Evolutionary conservation across 2,797 vertebrate species (phyloP), one percentile per base, ranked within the genome.

Genomic region (Tauraco hartlaubi): DNA sequence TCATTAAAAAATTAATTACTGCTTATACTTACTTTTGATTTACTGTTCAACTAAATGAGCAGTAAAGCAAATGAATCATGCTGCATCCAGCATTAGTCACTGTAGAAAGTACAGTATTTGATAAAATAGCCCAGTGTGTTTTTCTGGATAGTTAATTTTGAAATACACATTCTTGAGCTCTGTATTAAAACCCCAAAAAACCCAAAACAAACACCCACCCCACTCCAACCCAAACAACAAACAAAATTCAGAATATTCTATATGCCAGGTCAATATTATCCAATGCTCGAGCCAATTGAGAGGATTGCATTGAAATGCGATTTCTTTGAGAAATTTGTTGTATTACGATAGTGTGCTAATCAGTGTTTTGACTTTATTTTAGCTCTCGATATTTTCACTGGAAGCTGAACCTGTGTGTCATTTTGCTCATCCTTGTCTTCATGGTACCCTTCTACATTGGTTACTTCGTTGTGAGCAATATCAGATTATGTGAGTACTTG

Each of bases 401-500:
- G 99, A 99, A 99, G 97, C 97, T 99, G 95, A 99, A 99, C 97
- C 97, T 99, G 33, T 99, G 99, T 81, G 99, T 99, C 63, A 99
- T 99, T 97, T 97, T 99, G 81, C 98, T 99, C 95, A 99, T 99
- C 87, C 98, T 99, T 2, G 99, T 99, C 87, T 99, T 99, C 93
- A 98, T 99, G 97, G 99, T 99, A 92, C 99, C 99, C 96, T 99
- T 99, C 97, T 99, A 99, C 97, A 99, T 99, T 18, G 99, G 99
- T 69, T 99, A 99, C 97, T 99, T 99, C 97, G 98, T 99, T 71
- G 99, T 99, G 96, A 99, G 99, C 98, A 99, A 99, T 97, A 99
- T 99, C 97, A 98, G 99, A 82, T 98, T 99, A 35, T 92, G 99
- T 99, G 98, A 99, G 99, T 99, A 96, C 51, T 77, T 56, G 33